Percentiles rank a stretch among this genome's conserved stretches.
Conservation (phyloP, 2,888 invertebrate genomes). For the Poecilobothrus nobilitatus region DNA sequence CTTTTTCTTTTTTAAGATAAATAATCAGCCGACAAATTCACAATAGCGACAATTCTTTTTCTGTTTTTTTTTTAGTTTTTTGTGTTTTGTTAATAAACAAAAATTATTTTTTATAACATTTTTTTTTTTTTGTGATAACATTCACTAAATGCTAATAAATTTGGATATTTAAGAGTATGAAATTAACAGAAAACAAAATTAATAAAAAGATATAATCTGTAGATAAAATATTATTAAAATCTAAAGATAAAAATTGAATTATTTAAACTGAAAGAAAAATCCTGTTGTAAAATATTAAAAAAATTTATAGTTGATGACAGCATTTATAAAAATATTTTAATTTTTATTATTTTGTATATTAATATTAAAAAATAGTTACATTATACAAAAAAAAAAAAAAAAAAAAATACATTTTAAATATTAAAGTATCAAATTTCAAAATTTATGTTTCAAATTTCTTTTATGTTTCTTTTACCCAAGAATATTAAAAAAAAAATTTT, state of each 20-base stretch:
- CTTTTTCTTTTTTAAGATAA: background rate
- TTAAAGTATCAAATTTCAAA: too few species aligned
- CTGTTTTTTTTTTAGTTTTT: too few species aligned
- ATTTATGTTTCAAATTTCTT: too few species aligned
- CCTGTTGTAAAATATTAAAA: background rate
- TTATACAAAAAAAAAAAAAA: too few species aligned
- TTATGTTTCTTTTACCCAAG: too few species aligned
- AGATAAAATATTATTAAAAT: background rate
- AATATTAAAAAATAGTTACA: background rate
- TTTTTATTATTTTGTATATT: too few species aligned
- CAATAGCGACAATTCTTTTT: background rate
- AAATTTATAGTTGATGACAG: background rate
- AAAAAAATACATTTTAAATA: too few species aligned
- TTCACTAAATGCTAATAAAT: constrained; percentile 1
- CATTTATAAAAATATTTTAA: too few species aligned
- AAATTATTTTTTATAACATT: background rate
- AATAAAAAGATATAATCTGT: background rate
- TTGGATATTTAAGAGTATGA: background rate
- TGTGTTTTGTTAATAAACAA: background rate
- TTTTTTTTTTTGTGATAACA: background rate
- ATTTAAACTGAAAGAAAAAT: background rate
- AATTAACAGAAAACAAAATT: background rate
- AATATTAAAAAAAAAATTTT: too few species aligned
- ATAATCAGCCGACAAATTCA: background rate
- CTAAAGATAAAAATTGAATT: background rate